Base-by-base conservation (phyloP, 2,888 invertebrate genomes). In the Gymnocheta viridis region DNA sequence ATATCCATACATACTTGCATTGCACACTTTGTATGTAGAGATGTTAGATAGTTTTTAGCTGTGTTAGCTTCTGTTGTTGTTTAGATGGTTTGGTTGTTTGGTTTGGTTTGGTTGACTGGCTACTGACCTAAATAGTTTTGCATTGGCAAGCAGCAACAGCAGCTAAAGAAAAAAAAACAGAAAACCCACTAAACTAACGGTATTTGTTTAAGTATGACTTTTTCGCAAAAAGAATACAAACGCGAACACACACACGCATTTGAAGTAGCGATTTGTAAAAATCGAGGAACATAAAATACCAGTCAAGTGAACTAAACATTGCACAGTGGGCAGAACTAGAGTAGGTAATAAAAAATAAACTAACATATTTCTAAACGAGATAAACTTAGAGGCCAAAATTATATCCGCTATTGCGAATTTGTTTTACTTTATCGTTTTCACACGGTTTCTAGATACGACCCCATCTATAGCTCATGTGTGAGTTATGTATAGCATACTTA, bases 91-190 rank as follows among this genome's bases (percentile, higher is more conserved):
- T 64, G 27, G 35, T 64, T 64, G 76, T 27, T 41, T 79, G 56
- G 82, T 27, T 41, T 79, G 56, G 82, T 54, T 80, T 76, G 82
- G 76, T 82, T 82, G 76, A 69, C 66, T 84, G 85, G 86, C 86
- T 86, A 88, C 87, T 89, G 89, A 89, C 89, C 89, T 87, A 89
- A 88, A 89, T 89, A 89, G 87, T 88, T 88, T 84, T 73, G 76
- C 77, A 69, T 77, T 84, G 77, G 62, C 69, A 77, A 82, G 35
- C 66, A 72, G 49, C 60, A 67, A 56, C 56, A 78, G 32, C 66
- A 54, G 62, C 56, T 17, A 47, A n/a, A 35, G 35, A 24, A 47
- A 56, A 14, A 41, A 58, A 19, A 35, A n/a, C 9, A 24, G 17
- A 60, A 77, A 82, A 77, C 49, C 66, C 66, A 74, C 58, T 67